phyloP scores from a whole-genome alignment of 1,140 invertebrate species.

The Hydropsyche tenuis region DNA sequence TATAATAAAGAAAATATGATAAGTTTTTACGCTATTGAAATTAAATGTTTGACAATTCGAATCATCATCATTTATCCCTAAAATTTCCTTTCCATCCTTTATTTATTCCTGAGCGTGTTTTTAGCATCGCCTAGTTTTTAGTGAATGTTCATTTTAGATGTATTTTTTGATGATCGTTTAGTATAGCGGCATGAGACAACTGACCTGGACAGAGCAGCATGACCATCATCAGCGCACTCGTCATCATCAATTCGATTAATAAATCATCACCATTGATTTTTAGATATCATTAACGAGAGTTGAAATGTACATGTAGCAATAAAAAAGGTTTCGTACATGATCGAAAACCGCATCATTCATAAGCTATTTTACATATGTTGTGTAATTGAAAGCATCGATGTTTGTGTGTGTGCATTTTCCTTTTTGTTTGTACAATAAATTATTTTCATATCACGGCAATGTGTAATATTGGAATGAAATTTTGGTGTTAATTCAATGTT shows the following conservation, averaged over 20 bases:
- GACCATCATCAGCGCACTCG: conserved; percentile 31
- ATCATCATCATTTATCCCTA: not conserved
- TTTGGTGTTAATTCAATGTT: too few species aligned
- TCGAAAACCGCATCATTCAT: conserved; percentile 3
- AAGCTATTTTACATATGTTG: not conserved
- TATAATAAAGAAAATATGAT: too few species aligned
- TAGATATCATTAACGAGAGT: too few species aligned
- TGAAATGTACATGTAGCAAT: not conserved
- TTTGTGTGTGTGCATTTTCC: not conserved
- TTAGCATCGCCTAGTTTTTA: not conserved
- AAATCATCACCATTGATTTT: too few species aligned
- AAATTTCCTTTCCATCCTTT: not conserved
- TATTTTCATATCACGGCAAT: too few species aligned
- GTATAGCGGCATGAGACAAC: conserved; percentile 37
- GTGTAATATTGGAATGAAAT: too few species aligned
- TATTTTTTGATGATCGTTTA: conserved; percentile 28
- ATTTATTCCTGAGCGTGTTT: not conserved
- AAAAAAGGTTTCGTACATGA: not conserved
- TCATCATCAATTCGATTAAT: not conserved
- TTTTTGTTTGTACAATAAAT: not conserved
- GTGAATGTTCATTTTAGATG: conserved; percentile 33
- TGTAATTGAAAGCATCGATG: not conserved
- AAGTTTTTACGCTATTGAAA: too few species aligned
- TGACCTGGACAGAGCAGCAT: conserved; percentile 37
- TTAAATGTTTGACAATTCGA: too few species aligned